Base-by-base conservation (phyloP, 2,888 invertebrate species). In the Miltochrista miniata region DNA sequence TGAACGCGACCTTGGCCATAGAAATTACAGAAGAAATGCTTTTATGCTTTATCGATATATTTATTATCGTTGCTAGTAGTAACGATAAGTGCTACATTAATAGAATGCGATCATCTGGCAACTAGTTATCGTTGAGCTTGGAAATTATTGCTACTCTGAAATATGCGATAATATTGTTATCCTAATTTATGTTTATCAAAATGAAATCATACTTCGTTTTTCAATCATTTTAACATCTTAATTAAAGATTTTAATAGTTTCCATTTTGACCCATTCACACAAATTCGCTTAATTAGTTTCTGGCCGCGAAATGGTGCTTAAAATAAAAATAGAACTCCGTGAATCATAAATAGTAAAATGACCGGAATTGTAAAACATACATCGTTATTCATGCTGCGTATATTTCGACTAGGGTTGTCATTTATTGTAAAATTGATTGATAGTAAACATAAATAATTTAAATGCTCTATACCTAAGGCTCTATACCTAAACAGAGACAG, bases 261-360 rank as follows among this genome's bases (percentile, higher is more conserved):
- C 5, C 2, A 4, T 24, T 24, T 24, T 24, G 18, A 5, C 24
- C 13, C 24, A 35, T 44, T 13, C 24, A 35, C 5, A 31, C 13
- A n/a, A 9, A 45, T 33, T 30, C 15, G 36, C 24, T 35, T 24
- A 24, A 24, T 13, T 13, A 44, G 8, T 45, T 12, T 11, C 31
- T 38, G 45, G 45, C 38, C 31, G 13, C 45, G 12, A 18, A 38
- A 45, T 38, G 37, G 31, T 38, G 31, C 31, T 39, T 45, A 24
- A 24, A 24, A 24, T 12, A 33, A 45, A 45, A 38, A 37, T 15
- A 45, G 38, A 45, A 12, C 38, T 35, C 29, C 29, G 35, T 41
- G 24, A 40, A 29, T 46, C 38, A 46, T 46, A 12, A 10, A 46
- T 24, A 24, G 18, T 41, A n/a, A 40, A 46, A 40, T 24, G 33